Evolutionary conservation across 2,888 invertebrate genomes (phyloP).

Genomic region (Euproctis similis): DNA sequence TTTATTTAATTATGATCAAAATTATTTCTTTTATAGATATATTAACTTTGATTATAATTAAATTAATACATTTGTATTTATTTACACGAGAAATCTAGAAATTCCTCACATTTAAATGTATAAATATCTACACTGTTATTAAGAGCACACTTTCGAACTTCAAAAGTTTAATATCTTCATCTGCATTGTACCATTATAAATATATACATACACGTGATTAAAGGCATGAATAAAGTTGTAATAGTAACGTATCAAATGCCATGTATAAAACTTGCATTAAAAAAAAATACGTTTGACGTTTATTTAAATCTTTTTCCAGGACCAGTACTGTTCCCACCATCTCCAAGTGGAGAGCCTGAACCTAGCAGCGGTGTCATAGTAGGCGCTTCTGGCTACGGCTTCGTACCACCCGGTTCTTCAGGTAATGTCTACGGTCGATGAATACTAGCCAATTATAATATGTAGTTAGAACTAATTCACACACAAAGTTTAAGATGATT

Average conservation of each 20-base stretch:
- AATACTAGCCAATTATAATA: slow-evolving; percentile 39
- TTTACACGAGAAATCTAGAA: too few relatives aligned
- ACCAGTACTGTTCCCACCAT: slow-evolving; percentile 86
- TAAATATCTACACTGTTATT: too few relatives aligned
- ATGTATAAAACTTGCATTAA: too few relatives aligned
- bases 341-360: slow-evolving; percentile 79
- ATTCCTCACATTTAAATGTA: too few relatives aligned
- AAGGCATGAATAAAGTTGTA: not conserved
- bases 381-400: slow-evolving; percentile 90
- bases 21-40: too few relatives aligned
- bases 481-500: slow-evolving; percentile 29
- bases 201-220: too few relatives aligned
- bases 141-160: too few relatives aligned
- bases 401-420: slow-evolving; percentile 84
- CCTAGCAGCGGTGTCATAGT: slow-evolving; percentile 88
- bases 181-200: too few relatives aligned
- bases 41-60: too few relatives aligned
- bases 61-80: too few relatives aligned
- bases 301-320: slow-evolving; percentile 70
- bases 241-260: not conserved
- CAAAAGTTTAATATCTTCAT: too few relatives aligned
- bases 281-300: not conserved
- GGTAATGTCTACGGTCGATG: slow-evolving; percentile 74
- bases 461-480: slow-evolving; percentile 54
- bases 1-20: too few relatives aligned